Base-by-base conservation (phyloP, 2,113 vertebrate species). In the Chloroceryle aenea region DNA sequence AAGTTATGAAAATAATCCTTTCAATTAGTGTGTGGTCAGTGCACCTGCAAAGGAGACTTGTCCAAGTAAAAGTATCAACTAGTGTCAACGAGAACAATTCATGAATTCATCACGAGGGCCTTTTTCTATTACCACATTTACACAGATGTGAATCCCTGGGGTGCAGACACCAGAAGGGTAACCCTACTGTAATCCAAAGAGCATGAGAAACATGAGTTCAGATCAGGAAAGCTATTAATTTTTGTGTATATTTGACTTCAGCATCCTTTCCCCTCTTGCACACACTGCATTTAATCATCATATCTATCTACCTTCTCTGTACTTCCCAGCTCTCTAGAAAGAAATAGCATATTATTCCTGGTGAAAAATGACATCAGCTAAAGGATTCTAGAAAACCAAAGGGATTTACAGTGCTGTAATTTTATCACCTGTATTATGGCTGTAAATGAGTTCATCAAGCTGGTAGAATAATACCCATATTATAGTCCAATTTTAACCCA, bases 1-100 rank as follows among this genome's bases (percentile, higher is more conserved):
- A 98, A 98, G 98, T 98, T 98, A 98, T 98, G 98, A 98, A 98
- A 98, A 98, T 98, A 98, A 98, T 98, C 98, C 97, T 98, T 98
- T 97, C 98, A 98, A 98, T 98, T 98, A 98, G 98, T 98, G 98
- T 98, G 98, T 98, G 98, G 98, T 97, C 98, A 97, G 97, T 97
- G 98, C 98, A 98, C 98, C 98, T 98, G 98, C 97, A 98, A 97
- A 95, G 97, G 95, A 97, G 98, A 97, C 89, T 96, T 98, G 95
- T 98, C 98, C 98, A 98, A 98, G 97, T 95, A 97, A 98, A 97
- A 96, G 95, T 95, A 97, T 97, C 98, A 81, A 52, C 91, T 92
- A 97, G 97, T 97, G 96, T 97, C 96, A 97, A 92, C 87, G 96
- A 98, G 98, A 98, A 98, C 98, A 98, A 98, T 98, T 96, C 97